Base-by-base conservation (phyloP, 2,113 vertebrate genomes). In the Vidua macroura region DNA sequence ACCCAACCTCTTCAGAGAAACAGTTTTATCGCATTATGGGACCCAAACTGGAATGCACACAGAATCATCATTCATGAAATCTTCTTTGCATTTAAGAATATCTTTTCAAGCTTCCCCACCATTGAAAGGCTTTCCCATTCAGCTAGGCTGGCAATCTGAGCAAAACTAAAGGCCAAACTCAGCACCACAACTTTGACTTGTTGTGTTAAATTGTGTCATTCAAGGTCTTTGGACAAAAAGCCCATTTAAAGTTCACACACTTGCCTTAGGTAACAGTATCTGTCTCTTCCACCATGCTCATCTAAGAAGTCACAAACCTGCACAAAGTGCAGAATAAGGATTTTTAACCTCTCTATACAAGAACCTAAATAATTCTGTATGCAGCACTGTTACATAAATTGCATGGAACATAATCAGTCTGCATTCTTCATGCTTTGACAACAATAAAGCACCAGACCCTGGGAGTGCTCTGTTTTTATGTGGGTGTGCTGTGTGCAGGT, bases 401-500 rank as follows among this genome's bases (percentile, higher is more conserved):
- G 27, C 33, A 82, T 0, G n/a, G 43, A 63, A 62, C 39, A 67
- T 1, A 23, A 58, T 25, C 31, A 56, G 43, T 9, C 10, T 10
- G 28, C 13, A 24, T 20, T 67, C 52, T 43, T 55, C 56, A 63
- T 7, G 20, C 44, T 74, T 33, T 86, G 86, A 49, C 51, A 95
- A 21, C 15, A 83, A 22, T 2, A 60, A 48, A 68, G 59, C 13
- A 19, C 27, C 30, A 18, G 27, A 27, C 4, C n/a, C 5, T 17
- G 6, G 4, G 5, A 44, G 16, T 41, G 18, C 33, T 67, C 37
- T 31, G 19, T 5, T 23, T 6, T 9, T 14, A 1, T 1, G 13
- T 17, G 30, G 27, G 10, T 31, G 35, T 20, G n/a, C 10, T 48
- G 19, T 11, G 24, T 15, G 51, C 66, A 68, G 48, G 39, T 41